Conservation (phyloP, 2,113 vertebrate genomes). For the Shinisaurus crocodilurus region DNA sequence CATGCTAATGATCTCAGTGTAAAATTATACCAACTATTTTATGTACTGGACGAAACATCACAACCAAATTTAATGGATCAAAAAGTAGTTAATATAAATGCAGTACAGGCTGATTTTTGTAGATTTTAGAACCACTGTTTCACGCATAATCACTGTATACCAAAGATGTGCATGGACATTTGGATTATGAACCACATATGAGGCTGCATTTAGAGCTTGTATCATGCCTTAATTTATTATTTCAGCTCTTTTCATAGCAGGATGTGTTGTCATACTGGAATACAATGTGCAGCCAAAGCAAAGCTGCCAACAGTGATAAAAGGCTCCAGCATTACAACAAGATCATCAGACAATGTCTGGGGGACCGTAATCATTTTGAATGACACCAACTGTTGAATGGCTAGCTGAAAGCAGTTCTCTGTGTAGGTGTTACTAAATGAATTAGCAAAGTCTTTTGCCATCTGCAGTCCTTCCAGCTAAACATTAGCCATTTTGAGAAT, state of each 20-base stretch:
- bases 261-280: constrained; percentile 36
- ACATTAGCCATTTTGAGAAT: constrained; percentile 38
- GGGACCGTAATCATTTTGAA: neutral
- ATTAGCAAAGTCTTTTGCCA: neutral
- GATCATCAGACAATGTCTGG: constrained; percentile 19
- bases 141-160: constrained; percentile 37
- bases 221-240: constrained; percentile 29
- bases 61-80: constrained; percentile 53
- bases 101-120: constrained; percentile 51
- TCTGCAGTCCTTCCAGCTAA: constrained; percentile 37
- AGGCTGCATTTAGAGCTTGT: constrained; percentile 42
- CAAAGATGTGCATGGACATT: constrained; percentile 28
- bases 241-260: constrained; percentile 49
- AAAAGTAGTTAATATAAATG: constrained; percentile 49
- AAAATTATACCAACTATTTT: constrained; percentile 48
- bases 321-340: constrained; percentile 37
- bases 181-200: constrained; percentile 40
- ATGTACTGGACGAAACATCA: constrained; percentile 48
- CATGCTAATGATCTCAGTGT: constrained; percentile 47
- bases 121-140: constrained; percentile 56
- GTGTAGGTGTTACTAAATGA: constrained; percentile 22
- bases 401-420: constrained; percentile 32
- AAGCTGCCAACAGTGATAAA: constrained; percentile 30
- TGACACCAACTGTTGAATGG: constrained; percentile 33
- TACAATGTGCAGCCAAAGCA: constrained; percentile 14